These are phyloP conservation scores for Bujurquina vittata DNA, from an alignment of 2,113 vertebrate genomes.

Conservation along the genomic window DNA sequence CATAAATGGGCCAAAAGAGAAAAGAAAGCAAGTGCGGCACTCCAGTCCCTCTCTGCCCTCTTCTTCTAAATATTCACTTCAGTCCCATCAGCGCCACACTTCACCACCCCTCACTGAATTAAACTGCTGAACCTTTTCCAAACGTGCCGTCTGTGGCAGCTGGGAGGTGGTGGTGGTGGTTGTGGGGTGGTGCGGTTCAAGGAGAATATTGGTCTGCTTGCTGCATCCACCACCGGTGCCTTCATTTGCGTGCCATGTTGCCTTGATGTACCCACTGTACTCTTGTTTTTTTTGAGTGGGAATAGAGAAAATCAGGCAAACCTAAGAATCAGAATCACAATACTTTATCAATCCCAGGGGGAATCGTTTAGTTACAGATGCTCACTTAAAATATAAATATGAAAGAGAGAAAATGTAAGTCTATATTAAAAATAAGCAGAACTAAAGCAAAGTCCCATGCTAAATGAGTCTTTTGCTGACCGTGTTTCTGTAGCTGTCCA, in stretches of 20 bases:
- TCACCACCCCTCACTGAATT: conserved; percentile 3
- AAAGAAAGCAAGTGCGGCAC: conserved; percentile 21
- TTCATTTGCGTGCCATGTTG: neutral
- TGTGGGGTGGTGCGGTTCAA: neutral
- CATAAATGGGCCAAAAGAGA: conserved; percentile 50
- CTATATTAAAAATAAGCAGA: no score
- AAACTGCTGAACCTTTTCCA: conserved; percentile 8
- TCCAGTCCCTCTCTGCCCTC: conserved; percentile 6
- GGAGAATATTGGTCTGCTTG: neutral
- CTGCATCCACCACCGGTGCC: neutral
- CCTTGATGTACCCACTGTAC: neutral
- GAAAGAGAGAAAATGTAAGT: no score
- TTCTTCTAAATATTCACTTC: conserved; percentile 41
- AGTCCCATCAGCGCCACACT: conserved; percentile 32
- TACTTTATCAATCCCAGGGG: neutral
- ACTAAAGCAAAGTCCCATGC: neutral
- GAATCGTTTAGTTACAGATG: neutral
- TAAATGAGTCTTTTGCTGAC: neutral
- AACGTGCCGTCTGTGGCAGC: neutral
- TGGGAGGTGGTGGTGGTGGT: neutral
- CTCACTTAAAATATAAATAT: no score
- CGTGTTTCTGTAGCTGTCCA: neutral
- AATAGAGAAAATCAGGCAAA: neutral
- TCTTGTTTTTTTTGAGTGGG: neutral
- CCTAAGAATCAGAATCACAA: neutral